A percentile compares a stretch with the other conserved stretches of the same genome.
Evolutionary conservation across 2,888 invertebrate species (phyloP).

Genomic region (Drosophila anomalipes): DNA sequence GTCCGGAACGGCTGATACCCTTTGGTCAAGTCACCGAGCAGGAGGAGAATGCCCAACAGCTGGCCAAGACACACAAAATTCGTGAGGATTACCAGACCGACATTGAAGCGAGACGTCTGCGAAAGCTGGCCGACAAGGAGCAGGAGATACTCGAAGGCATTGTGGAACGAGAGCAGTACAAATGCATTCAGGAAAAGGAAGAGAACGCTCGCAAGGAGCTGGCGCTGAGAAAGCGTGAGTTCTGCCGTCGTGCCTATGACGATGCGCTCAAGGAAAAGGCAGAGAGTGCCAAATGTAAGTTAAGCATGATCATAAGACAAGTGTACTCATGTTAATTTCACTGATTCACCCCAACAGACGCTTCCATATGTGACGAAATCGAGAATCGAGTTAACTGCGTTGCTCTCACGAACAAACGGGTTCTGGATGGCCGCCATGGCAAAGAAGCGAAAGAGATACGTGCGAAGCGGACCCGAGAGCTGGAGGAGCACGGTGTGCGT

Average conservation of each 20-base stretch:
- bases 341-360: conserved; percentile 29
- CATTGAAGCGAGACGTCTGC: conserved; percentile 40
- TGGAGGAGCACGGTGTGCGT: conserved; percentile 20
- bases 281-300: conserved; percentile 51
- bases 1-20: conserved; percentile 56
- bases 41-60: conserved; percentile 47
- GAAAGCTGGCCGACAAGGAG: conserved; percentile 21
- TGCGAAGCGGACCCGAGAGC: background rate
- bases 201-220: conserved; percentile 28
- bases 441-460: conserved; percentile 34
- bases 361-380: conserved; percentile 56
- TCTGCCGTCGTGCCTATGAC: conserved; percentile 44
- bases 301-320: rapidly evolving
- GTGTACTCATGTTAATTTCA: too few species aligned
- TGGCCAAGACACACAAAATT: conserved; percentile 35
- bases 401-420: conserved; percentile 24
- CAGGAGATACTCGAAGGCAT: conserved; percentile 30
- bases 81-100: conserved; percentile 48
- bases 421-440: conserved; percentile 28
- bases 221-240: conserved; percentile 36
- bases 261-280: conserved; percentile 53
- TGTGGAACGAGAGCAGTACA: conserved; percentile 45
- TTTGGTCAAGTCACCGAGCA: conserved; percentile 42
- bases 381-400: conserved; percentile 64
- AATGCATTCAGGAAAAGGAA: conserved; percentile 42